Evolutionary conservation across 2,888 invertebrate species (phyloP), one percentile per base, ranked within the genome.

Genomic region (Rotaria magnacalcarata): DNA sequence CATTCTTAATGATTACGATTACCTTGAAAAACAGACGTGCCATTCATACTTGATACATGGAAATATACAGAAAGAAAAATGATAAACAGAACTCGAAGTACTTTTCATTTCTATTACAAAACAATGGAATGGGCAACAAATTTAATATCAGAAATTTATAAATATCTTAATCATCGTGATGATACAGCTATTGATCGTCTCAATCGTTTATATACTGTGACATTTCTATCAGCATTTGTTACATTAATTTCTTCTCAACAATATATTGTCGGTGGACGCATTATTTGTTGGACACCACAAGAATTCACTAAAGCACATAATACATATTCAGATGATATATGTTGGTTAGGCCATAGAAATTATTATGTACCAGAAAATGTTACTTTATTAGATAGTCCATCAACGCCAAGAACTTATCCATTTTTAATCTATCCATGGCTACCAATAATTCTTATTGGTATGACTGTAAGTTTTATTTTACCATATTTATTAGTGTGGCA

Each of bases 1-100:
- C 67, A 67, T 67, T 34, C 41, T 67, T 67, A 67, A 67, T 67
- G 67, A 67, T 16, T 67, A 41, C 19, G 67, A 67, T 67, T 67
- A 67, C 34, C 67, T 67, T 19, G 34, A 67, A 67, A 34, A 67
- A 67, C 34, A 34, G 67, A 67, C 67, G 67, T 67, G 67, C 27
- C 16, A n/a, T 19, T 67, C 34, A 67, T 67, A 34, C 34, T 34
- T 34, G 19, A 67, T 67, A 67, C 19, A 41, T 34, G 34, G 14
- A 67, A 67, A 67, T 34, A 34, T 67, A 34, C 34, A 67, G 67
- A 41, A 34, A 67, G 67, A 67, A 67, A 24, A 34, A 67, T 34
- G 34, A 67, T 67, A 67, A 16, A 67, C 19, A 41, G 11, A 67
- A 0, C 24, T 27, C 6, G 5, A 0, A 14, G 19, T 34, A 34